These are phyloP conservation scores for Triplophysa rosa DNA, from an alignment of 2,113 vertebrate species.

Conservation along the genomic window DNA sequence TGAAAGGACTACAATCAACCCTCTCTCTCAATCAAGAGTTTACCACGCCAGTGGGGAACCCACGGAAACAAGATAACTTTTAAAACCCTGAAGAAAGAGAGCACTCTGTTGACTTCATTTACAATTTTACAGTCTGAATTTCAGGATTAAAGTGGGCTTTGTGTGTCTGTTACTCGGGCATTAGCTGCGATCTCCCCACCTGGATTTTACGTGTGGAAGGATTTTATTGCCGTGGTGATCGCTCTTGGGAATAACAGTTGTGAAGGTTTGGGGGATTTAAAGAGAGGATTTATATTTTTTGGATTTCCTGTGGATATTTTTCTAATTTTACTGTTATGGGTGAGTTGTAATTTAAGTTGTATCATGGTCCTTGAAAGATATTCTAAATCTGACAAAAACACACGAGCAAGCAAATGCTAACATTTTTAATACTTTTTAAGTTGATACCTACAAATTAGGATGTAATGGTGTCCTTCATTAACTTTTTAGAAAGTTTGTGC, in stretches of 20 bases:
- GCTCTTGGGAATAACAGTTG: slow-evolving; percentile 63
- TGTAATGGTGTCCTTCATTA: too few relatives aligned
- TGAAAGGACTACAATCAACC: slow-evolving; percentile 61
- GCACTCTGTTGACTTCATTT: neutral
- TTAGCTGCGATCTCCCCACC: slow-evolving; percentile 62
- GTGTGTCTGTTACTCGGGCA: slow-evolving; percentile 47
- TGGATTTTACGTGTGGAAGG: slow-evolving; percentile 62
- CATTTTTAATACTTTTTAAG: too few relatives aligned
- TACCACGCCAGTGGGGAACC: slow-evolving; percentile 15
- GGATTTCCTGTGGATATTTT: slow-evolving; percentile 66
- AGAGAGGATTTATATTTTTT: slow-evolving; percentile 61
- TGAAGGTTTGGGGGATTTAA: slow-evolving; percentile 48
- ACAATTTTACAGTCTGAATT: slow-evolving; percentile 45
- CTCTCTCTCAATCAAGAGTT: slow-evolving; percentile 44
- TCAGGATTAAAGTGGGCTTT: neutral
- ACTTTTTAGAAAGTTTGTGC: too few relatives aligned
- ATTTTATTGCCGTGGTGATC: slow-evolving; percentile 65
- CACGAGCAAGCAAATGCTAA: neutral
- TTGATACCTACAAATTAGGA: neutral
- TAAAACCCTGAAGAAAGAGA: slow-evolving; percentile 47
- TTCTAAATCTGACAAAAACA: neutral
- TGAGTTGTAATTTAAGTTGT: slow-evolving; percentile 42
- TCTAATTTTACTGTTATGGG: slow-evolving; percentile 59
- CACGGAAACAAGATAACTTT: slow-evolving; percentile 53
- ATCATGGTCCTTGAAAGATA: neutral